Base-by-base conservation (phyloP, 23 tunicate species). In the Botrylloides violaceus region DNA sequence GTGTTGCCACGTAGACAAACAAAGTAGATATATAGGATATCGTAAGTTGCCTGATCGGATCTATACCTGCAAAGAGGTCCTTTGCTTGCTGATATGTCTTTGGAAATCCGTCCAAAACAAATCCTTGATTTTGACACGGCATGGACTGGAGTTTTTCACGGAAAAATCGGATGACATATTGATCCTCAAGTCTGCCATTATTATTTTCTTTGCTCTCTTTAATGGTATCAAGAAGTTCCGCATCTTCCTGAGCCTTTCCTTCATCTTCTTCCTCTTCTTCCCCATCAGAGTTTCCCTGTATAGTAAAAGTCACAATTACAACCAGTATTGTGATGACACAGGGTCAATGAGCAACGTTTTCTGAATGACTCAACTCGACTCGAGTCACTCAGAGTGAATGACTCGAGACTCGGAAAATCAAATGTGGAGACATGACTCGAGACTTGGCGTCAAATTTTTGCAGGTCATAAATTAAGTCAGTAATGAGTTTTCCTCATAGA, bases 81-180 rank as follows among this genome's bases (percentile, higher is more conserved):
- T 86, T 93, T 35, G 98, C 98, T 73, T 93, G 98, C 65, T 85
- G 83, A 56, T 81, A 93, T 20, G 98, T 93, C 59, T 93, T 93
- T 2, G 98, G 98, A 59, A 76, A 93, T 38, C 98, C 98, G 68
- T 93, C 98, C 19, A 93, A 66, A 27, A 93, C 88, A 73, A 78
- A 93, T 6, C 98, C 98, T 57, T 93, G 92, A 71, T 93, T 93
- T 71, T 85, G 94, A 61, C 92, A 81, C 21, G 90, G 85, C 93
- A 85, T 93, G 6, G 98, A 93, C 30, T 93, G 78, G 3, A 93
- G 79, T 70, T 86, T 85, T 59, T 93, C 83, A 3, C 87, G 63
- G 78, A 38, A 81, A 53, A 93, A 85, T 19, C 77, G 43, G 49
- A 93, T 86, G 62, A 93, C 56, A 28, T 71, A 47, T 36, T 73